Conservation (phyloP, 2,888 invertebrate genomes). For the Sicus ferrugineus region DNA sequence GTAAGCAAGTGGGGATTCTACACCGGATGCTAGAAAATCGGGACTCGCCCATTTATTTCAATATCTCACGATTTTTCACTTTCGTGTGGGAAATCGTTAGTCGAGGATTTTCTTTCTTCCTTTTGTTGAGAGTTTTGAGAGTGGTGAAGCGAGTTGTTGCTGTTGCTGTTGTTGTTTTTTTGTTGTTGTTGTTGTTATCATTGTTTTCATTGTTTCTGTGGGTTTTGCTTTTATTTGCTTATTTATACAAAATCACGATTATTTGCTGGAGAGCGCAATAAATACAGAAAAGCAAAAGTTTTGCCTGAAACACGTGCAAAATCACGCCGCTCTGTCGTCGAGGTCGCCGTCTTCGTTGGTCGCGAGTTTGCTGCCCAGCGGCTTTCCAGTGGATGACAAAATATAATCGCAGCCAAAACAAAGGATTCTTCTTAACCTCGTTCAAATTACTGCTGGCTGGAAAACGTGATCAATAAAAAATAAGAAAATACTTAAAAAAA, state of each 20-base stretch:
- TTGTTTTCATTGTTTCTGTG: background rate
- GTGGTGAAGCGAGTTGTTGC: background rate
- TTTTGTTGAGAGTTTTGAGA: background rate
- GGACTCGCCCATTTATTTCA: slow-evolving; percentile 35
- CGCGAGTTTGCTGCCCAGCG: too few species aligned
- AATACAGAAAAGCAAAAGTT: slow-evolving; percentile 8
- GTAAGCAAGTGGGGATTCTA: background rate
- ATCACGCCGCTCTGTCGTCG: background rate
- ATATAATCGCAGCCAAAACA: background rate
- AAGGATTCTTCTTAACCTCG: background rate
- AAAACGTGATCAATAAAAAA: slow-evolving; percentile 22
- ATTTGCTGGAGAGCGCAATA: background rate
- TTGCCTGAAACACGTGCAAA: background rate
- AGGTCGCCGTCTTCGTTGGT: background rate
- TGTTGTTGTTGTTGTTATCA: slow-evolving; percentile 6
- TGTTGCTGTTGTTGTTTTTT: background rate
- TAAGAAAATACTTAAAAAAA: background rate
- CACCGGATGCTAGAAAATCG: slow-evolving; percentile 26
- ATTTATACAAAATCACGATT: slow-evolving; percentile 26
- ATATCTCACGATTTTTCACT: slow-evolving; percentile 38
- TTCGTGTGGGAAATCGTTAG: slow-evolving; percentile 32
- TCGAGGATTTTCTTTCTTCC: slow-evolving; percentile 25
- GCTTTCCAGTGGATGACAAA: slow-evolving; percentile 6
- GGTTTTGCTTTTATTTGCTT: background rate
- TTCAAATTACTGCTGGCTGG: background rate